Base-by-base conservation (phyloP, 2,888 invertebrate species). In the Hedychridium roseum region DNA sequence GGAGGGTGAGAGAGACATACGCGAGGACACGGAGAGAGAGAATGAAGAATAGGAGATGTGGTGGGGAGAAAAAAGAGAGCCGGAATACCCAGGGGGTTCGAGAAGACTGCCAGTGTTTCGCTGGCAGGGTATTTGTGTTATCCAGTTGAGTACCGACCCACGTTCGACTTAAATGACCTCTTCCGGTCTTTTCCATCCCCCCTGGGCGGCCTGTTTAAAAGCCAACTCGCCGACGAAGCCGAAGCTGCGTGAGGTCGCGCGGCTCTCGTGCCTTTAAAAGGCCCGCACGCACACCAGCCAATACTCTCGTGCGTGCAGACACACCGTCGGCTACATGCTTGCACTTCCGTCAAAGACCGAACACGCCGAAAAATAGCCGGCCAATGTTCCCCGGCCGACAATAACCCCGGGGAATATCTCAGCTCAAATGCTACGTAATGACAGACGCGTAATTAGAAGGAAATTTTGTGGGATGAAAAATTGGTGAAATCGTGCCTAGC, bases 101-200 rank as follows among this genome's bases (percentile, higher is more conserved):
- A n/a, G n/a, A n/a, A n/a, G n/a, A n/a, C n/a, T n/a, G n/a, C n/a
- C n/a, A n/a, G n/a, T n/a, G n/a, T n/a, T n/a, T n/a, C n/a, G n/a
- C n/a, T n/a, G 47, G 39, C 30, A 47, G 45, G 43, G 47, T 51
- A 49, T 61, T 64, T 64, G 60, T 58, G 60, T 55, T 53, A 57
- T 53, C 54, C 57, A 54, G 44, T 42, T 38, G 43, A 38, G 40
- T 28, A 54, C 37, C 57, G 53, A 54, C 50, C 47, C 49, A 37
- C 53, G 53, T 54, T 54, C 62, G 53, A 49, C 50, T 62, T 60
- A 64, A 64, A 64, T 58, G 64, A 50, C 54, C 56, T 54, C 57
- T 61, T 64, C 60, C 54, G 57, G 43, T 43, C 57, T 46, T 54
- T 57, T 50, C 38, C 44, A 35, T 48, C 36, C 50, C 48, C 48